Evolutionary conservation across 2,888 invertebrate genomes (phyloP).

Genomic region (Colletes collaris): DNA sequence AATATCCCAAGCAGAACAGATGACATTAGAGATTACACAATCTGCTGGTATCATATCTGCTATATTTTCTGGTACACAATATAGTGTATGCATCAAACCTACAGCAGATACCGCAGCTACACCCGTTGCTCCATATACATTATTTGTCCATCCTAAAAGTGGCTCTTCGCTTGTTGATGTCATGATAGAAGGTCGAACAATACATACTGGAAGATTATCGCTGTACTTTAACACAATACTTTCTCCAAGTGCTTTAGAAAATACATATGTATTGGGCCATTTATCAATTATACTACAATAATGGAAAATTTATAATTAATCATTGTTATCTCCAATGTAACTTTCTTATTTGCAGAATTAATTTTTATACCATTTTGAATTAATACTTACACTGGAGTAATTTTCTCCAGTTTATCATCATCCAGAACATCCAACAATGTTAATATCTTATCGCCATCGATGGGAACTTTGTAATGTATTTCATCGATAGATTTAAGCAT

Average conservation of each 20-base stretch:
- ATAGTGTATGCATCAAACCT: slow-evolving; percentile 86
- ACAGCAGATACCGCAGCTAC: slow-evolving; percentile 84
- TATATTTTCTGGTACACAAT: slow-evolving; percentile 83
- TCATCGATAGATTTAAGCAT: slow-evolving; percentile 76
- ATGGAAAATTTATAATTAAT: neutral
- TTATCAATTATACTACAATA: slow-evolving; percentile 78
- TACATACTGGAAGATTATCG: slow-evolving; percentile 86
- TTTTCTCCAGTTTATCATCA: slow-evolving; percentile 71
- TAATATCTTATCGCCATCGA: slow-evolving; percentile 75
- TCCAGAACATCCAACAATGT: slow-evolving; percentile 74
- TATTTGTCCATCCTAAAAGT: slow-evolving; percentile 87
- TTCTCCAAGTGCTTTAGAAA: slow-evolving; percentile 90
- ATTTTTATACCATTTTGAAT: neutral
- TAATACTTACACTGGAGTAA: slow-evolving; percentile 74
- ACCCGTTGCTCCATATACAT: slow-evolving; percentile 88
- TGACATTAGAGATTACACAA: slow-evolving; percentile 86
- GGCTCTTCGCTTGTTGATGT: slow-evolving; percentile 82
- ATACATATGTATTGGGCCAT: slow-evolving; percentile 90
- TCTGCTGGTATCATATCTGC: slow-evolving; percentile 90
- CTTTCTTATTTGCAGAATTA: neutral
- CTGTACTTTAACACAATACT: slow-evolving; percentile 85
- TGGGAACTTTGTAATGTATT: slow-evolving; percentile 74
- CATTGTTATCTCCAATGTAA: neutral
- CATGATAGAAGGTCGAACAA: slow-evolving; percentile 88
- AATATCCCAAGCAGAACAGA: slow-evolving; percentile 85